Evolutionary conservation across 2,888 invertebrate genomes (phyloP).

Genomic region (Alcis repandata): DNA sequence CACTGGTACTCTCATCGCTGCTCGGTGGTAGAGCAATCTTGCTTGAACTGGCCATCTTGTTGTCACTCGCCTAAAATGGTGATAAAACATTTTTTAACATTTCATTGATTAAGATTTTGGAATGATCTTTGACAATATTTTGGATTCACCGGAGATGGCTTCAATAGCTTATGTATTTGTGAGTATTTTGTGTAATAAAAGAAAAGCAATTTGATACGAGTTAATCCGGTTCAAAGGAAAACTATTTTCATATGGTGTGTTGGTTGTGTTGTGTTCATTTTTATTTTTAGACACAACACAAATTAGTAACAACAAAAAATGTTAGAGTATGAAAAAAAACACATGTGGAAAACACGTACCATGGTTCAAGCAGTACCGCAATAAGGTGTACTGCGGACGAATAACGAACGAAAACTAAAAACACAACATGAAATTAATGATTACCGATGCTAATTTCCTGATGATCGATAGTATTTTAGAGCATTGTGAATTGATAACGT

Average conservation of each 20-base stretch:
- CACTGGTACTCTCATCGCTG: slow-evolving; percentile 80
- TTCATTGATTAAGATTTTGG: no score
- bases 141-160: neutral
- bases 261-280: slow-evolving; percentile 56
- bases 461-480: slow-evolving; percentile 46
- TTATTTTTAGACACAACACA: slow-evolving; percentile 67
- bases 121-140: neutral
- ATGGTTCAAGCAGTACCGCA: slow-evolving; percentile 54
- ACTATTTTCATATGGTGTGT: slow-evolving; percentile 18
- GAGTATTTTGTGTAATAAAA: neutral
- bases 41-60: slow-evolving; percentile 77
- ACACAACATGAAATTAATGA: slow-evolving; percentile 57
- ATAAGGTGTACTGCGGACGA: slow-evolving; percentile 52
- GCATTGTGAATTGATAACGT: slow-evolving; percentile 14
- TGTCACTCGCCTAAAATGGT: slow-evolving; percentile 65
- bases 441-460: slow-evolving; percentile 58
- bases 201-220: neutral
- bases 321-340: slow-evolving; percentile 22
- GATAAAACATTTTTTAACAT: no score
- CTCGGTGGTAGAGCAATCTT: slow-evolving; percentile 76
- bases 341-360: slow-evolving; percentile 61
- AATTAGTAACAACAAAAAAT: slow-evolving; percentile 32
- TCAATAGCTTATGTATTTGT: neutral
- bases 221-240: slow-evolving; percentile 6
- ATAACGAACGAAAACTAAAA: slow-evolving; percentile 61